Conservation (phyloP, 2,113 vertebrate species). For the Prionailurus viverrinus region DNA sequence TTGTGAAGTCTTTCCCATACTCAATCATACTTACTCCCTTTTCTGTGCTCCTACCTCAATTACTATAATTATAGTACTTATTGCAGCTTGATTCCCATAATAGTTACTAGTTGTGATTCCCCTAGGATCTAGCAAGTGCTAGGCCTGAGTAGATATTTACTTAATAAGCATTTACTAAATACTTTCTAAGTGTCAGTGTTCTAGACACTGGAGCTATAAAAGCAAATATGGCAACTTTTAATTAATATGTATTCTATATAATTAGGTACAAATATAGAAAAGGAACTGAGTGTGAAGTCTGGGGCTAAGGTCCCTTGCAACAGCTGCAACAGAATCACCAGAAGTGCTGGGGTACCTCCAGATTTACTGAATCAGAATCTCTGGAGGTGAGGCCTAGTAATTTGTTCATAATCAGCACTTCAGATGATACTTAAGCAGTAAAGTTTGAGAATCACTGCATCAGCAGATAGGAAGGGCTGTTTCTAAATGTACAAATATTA, state of each 20-base stretch:
- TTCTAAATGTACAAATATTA: conserved; percentile 37
- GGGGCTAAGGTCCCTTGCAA: background rate
- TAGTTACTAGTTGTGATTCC: conserved; percentile 41
- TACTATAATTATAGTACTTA: conserved; percentile 65
- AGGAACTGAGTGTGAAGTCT: background rate
- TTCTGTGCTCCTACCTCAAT: conserved; percentile 42
- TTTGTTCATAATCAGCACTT: background rate
- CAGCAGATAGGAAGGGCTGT: conserved; percentile 26
- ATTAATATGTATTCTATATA: conserved; percentile 4
- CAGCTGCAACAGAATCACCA: background rate
- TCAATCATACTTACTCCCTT: conserved; percentile 54
- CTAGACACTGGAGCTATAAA: conserved; percentile 32
- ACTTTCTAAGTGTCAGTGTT: conserved; percentile 33
- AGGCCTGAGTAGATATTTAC: conserved; percentile 44
- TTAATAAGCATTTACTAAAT: conserved; percentile 63
- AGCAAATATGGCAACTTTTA: background rate
- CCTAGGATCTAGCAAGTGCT: conserved; percentile 45
- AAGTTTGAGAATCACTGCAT: conserved; percentile 22
- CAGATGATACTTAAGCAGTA: background rate
- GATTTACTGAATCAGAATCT: background rate
- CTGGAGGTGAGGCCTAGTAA: background rate
- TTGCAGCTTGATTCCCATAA: conserved; percentile 51
- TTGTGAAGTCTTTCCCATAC: conserved; percentile 18
- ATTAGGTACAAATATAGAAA: conserved; percentile 6
- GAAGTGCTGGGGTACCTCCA: background rate